A percentile compares a stretch with the other conserved stretches of the same genome.
phyloP scores from a whole-genome alignment of 2,113 vertebrate species.

The Rhodinocichla rosea region DNA sequence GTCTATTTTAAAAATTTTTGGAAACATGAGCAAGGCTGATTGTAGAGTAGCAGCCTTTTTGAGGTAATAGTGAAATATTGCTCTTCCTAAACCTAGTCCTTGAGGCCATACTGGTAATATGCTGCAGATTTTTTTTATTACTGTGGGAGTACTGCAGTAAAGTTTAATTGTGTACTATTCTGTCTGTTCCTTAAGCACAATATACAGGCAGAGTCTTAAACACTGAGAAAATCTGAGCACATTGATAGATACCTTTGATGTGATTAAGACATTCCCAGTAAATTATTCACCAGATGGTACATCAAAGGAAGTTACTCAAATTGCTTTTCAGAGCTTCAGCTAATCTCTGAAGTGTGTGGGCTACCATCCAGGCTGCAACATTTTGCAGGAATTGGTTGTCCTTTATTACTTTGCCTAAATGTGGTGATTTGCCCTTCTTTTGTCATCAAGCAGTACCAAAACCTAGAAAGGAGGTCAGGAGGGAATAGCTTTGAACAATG shows the following conservation, averaged over 20 bases:
- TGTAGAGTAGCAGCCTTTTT: neutral
- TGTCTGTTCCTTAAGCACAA: neutral
- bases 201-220: neutral
- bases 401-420: neutral
- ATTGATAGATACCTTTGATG: constrained; percentile 48
- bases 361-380: neutral
- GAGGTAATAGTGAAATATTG: neutral
- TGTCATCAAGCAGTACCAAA: neutral
- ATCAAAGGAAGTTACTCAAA: constrained; percentile 39
- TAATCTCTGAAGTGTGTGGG: constrained; percentile 19
- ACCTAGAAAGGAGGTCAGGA: neutral
- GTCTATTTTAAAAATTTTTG: neutral
- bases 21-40: neutral
- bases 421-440: neutral
- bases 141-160: neutral
- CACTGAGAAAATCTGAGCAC: neutral
- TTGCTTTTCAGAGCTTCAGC: constrained; percentile 24
- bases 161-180: neutral
- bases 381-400: neutral
- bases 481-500: neutral
- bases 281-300: constrained; percentile 54
- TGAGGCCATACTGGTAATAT: neutral
- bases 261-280: constrained; percentile 39
- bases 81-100: neutral
- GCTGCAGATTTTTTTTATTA: neutral